These are phyloP conservation scores for Hecatera dysodea DNA, from an alignment of 2,888 invertebrate genomes.

Conservation along the genomic window DNA sequence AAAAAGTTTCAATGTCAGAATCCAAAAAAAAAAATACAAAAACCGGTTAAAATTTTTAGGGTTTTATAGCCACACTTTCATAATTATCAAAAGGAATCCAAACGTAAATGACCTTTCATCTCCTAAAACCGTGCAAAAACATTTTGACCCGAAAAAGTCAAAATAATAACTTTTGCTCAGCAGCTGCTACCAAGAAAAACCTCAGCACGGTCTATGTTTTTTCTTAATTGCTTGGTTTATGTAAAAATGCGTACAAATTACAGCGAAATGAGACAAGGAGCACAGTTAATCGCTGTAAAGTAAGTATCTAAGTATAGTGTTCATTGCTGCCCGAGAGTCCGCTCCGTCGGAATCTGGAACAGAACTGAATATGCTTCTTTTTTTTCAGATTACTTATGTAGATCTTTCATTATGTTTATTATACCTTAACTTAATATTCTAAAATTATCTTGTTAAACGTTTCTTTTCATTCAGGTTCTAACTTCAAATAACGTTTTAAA, in stretches of 20 bases:
- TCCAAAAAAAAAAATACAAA: background rate
- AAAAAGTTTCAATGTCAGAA: conserved; percentile 12
- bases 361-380: too few relatives aligned
- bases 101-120: conserved; percentile 49
- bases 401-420: background rate
- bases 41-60: conserved; percentile 46
- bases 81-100: conserved; percentile 53
- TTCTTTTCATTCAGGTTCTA: background rate
- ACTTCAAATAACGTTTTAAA: background rate
- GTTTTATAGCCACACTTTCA: conserved; percentile 61
- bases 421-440: background rate
- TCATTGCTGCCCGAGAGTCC: conserved; percentile 2
- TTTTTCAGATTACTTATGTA: conserved; percentile 8
- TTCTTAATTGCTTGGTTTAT: conserved; percentile 34
- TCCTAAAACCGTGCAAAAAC: conserved; percentile 26
- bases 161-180: conserved; percentile 26
- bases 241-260: conserved; percentile 27
- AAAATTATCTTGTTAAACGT: background rate
- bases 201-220: conserved; percentile 3
- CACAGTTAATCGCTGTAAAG: conserved; percentile 27
- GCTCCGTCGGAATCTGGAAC: conserved; percentile 51
- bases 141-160: conserved; percentile 2
- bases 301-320: background rate
- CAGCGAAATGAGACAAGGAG: conserved; percentile 14
- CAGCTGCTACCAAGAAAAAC: conserved; percentile 14